Percentiles rank a stretch among this genome's conserved stretches.
Conservation (phyloP, 1,140 invertebrate species). For the Linepithema humile region DNA sequence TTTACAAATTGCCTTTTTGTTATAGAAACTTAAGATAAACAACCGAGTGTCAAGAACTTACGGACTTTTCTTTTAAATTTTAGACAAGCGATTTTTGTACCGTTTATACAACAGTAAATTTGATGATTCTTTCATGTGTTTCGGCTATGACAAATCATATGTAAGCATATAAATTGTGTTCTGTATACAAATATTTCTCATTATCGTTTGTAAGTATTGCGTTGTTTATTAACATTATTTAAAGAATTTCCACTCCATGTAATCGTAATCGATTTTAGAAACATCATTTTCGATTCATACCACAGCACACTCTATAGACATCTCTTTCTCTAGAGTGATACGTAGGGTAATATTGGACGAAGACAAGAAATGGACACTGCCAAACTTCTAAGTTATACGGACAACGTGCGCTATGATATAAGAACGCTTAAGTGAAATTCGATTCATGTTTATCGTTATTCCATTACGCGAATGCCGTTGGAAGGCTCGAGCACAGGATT, state of each 20-base stretch:
- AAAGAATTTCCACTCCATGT: neutral
- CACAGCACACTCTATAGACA: conserved; percentile 31
- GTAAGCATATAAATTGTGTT: no score
- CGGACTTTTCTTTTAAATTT: conserved; percentile 12
- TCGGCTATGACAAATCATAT: neutral
- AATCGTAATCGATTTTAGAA: no score
- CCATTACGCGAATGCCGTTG: neutral
- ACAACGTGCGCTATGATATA: conserved; percentile 60
- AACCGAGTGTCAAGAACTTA: neutral
- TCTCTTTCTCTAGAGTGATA: conserved; percentile 53
- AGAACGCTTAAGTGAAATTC: conserved; percentile 38
- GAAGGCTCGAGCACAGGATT: conserved; percentile 33
- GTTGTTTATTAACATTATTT: neutral
- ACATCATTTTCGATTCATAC: conserved; percentile 51
- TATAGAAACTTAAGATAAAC: neutral
- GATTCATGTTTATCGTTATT: conserved; percentile 27
- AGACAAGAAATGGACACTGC: conserved; percentile 75
- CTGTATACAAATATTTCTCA: neutral
- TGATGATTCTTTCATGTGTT: neutral
- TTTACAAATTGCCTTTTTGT: conserved; percentile 15
- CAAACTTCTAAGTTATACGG: conserved; percentile 77
- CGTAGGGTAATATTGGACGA: conserved; percentile 63
- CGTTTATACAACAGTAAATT: neutral
- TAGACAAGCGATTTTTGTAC: conserved; percentile 23
- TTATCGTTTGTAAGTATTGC: neutral